phyloP scores from a whole-genome alignment of 2,888 invertebrate genomes.

The Cheilosia impressa region DNA sequence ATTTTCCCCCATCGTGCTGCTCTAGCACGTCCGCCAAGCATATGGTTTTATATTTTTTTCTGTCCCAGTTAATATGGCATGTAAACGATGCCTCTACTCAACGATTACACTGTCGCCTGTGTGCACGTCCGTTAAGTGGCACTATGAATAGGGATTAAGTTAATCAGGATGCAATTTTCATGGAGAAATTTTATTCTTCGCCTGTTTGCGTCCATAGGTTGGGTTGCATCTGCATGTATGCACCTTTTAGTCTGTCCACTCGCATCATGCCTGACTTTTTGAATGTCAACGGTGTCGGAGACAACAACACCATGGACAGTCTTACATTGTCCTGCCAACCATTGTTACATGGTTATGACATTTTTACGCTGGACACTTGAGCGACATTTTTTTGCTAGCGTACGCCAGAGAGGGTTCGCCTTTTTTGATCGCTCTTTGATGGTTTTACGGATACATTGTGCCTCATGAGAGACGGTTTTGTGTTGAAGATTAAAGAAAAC shows the following conservation, averaged over 20 bases:
- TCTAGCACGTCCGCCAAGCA: slow-evolving; percentile 39
- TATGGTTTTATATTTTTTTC: slow-evolving; percentile 34
- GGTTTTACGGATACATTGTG: neutral
- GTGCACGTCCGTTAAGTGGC: slow-evolving; percentile 56
- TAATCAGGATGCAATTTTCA: slow-evolving; percentile 73
- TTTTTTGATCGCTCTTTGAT: neutral
- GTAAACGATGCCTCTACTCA: slow-evolving; percentile 70
- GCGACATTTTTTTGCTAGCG: neutral
- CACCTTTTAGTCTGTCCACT: neutral
- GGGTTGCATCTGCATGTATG: neutral
- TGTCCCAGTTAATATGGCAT: slow-evolving; percentile 68
- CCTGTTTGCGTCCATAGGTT: slow-evolving; percentile 28
- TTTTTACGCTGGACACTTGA: slow-evolving; percentile 1
- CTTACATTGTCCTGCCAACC: neutral
- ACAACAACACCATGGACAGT: neutral
- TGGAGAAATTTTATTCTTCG: slow-evolving; percentile 58
- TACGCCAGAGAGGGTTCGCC: neutral
- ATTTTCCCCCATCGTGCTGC: neutral
- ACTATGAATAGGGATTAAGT: slow-evolving; percentile 73
- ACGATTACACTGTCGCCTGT: slow-evolving; percentile 60
- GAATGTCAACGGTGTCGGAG: neutral
- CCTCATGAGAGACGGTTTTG: too few species aligned
- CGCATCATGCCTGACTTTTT: neutral
- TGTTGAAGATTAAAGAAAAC: too few species aligned
- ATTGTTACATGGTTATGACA: slow-evolving; percentile 4